Percentiles rank a stretch among this genome's conserved stretches.
Conservation (phyloP, 2,113 vertebrate genomes). For the Ceyx cyanopectus region DNA sequence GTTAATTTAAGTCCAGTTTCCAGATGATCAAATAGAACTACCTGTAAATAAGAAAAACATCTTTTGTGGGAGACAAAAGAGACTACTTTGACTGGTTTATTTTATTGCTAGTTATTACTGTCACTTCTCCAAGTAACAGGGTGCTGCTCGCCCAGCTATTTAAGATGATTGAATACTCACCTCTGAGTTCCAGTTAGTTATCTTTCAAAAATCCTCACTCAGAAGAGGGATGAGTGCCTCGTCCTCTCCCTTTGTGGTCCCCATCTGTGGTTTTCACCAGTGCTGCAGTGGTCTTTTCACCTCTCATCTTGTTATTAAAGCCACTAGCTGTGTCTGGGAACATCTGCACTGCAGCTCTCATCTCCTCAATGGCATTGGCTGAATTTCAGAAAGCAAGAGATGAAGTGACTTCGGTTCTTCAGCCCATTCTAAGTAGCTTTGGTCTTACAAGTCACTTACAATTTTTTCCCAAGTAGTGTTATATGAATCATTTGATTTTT, state of each 20-base stretch:
- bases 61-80: not conserved
- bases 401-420: not conserved
- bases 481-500: not conserved
- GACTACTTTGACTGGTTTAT: not conserved
- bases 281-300: not conserved
- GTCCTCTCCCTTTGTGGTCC: not conserved
- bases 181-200: not conserved
- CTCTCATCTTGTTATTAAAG: not conserved
- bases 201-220: not conserved
- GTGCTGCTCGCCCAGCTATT: not conserved
- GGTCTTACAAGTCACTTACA: not conserved
- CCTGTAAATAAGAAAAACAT: not conserved
- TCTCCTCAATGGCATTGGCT: not conserved
- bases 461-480: not conserved
- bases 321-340: fast-evolving
- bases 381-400: not conserved
- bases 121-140: not conserved
- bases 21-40: not conserved
- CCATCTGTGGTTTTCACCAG: not conserved
- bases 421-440: not conserved
- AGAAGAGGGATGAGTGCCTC: not conserved
- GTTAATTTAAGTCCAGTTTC: not conserved
- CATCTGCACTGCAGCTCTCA: not conserved
- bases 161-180: not conserved
- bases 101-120: not conserved